Base-by-base conservation (phyloP, 2,113 vertebrate species). In the Edolisoma coerulescens region DNA sequence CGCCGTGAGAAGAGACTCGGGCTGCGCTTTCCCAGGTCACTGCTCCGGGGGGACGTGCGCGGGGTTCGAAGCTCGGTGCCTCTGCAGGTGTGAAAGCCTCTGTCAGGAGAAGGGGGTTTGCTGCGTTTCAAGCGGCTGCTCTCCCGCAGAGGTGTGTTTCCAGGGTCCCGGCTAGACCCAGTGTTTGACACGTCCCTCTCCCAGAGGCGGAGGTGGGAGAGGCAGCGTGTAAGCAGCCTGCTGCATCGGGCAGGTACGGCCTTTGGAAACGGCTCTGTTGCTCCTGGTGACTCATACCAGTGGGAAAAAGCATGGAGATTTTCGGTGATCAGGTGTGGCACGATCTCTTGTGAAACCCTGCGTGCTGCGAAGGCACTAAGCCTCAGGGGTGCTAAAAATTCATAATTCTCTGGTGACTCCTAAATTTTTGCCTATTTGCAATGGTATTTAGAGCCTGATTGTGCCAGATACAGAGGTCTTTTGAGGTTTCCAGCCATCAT, bases 121-220 rank as follows among this genome's bases (percentile, higher is more conserved):
- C 63, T 56, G 16, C 0, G 0, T 54, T 59, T 35, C 0, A 1
- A 20, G 37, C 0, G 1, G 10, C 37, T 32, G n/a, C 35, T 75
- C 32, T 45, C 6, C 0, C 1, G 19, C n/a, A 33, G 22, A 49
- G 28, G 4, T 76, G 23, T 20, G 1, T 59, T 78, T 47, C 63
- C 54, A 3, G 7, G 65, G 41, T 65, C 22, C 54, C 3, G 24
- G 74, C 35, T 70, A 9, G 44, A 52, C 35, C 23, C 44, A 2
- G 68, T 4, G 13, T 54, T 75, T 27, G 32, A 37, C 65, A 65
- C 32, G 49, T 73, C 27, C 42, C 45, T 65, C 4, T 83, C 6
- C 26, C 28, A 11, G 74, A 53, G 44, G 49, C 1, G 6, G 64
- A 37, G 78, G 20, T 77, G 54, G 71, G 64, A 86, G 87, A 70